phyloP scores from a whole-genome alignment of 2,888 invertebrate species.

The Hypsopygia costalis region DNA sequence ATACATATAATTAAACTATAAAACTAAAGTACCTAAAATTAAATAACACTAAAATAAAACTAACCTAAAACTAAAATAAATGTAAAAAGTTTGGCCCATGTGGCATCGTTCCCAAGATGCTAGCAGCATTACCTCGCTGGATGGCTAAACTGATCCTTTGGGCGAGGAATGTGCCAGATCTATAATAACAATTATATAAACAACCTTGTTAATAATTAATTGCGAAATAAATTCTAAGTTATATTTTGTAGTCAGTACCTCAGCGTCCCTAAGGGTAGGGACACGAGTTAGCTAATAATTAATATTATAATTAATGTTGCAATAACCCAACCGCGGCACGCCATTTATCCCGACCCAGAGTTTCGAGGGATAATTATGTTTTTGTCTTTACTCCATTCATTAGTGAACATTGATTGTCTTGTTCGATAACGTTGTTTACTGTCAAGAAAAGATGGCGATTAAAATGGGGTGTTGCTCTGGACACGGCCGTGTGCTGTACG shows the following conservation, averaged over 20 bases:
- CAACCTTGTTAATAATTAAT: neutral
- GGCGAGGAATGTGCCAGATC: too few relatives aligned
- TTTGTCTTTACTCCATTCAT: conserved; percentile 29
- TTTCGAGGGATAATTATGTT: conserved; percentile 23
- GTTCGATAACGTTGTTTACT: conserved; percentile 15
- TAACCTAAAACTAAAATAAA: too few relatives aligned
- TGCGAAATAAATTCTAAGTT: too few relatives aligned
- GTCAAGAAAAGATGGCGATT: conserved; percentile 2
- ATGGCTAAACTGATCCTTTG: too few relatives aligned
- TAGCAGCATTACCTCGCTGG: too few relatives aligned
- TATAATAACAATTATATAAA: neutral
- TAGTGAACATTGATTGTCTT: conserved; percentile 25
- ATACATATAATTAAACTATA: too few relatives aligned
- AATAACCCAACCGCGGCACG: conserved; percentile 56
- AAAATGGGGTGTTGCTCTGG: too few relatives aligned
- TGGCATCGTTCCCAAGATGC: too few relatives aligned
- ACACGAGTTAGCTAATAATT: conserved; percentile 76
- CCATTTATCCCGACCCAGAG: conserved; percentile 35
- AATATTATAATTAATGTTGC: conserved; percentile 78
- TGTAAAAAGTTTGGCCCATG: too few relatives aligned
- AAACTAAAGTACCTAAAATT: too few relatives aligned
- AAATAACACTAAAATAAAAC: too few relatives aligned
- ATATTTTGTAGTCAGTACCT: conserved; percentile 33
- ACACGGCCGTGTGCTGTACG: too few relatives aligned
- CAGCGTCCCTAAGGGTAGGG: conserved; percentile 48